A percentile compares a stretch with the other conserved stretches of the same genome.
Evolutionary conservation across 2,888 invertebrate genomes (phyloP).

Genomic region (Notocelia uddmanniana): DNA sequence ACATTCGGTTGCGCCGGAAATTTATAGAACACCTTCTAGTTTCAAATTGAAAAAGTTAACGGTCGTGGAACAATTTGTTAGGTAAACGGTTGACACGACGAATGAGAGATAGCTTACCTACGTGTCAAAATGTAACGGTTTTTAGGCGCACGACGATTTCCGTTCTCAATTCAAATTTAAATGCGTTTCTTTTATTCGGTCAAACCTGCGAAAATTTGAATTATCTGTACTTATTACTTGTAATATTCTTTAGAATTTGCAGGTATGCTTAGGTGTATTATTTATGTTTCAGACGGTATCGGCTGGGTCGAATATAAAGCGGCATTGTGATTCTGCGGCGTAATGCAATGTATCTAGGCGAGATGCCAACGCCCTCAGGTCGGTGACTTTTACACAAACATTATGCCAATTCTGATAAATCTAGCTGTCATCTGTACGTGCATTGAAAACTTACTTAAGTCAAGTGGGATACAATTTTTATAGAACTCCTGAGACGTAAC

Average conservation of each 20-base stretch:
- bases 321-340: slow-evolving; percentile 59
- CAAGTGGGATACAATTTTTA: background rate
- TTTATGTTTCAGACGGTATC: slow-evolving; percentile 44
- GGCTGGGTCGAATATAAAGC: slow-evolving; percentile 60
- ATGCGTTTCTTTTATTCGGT: background rate
- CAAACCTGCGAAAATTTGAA: background rate
- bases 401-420: slow-evolving; percentile 44
- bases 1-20: slow-evolving; percentile 71
- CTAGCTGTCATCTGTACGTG: too few relatives aligned
- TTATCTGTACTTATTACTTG: background rate
- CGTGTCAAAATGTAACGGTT: slow-evolving; percentile 65
- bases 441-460: background rate
- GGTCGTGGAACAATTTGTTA: slow-evolving; percentile 60
- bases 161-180: slow-evolving; percentile 23
- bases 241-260: slow-evolving; percentile 14
- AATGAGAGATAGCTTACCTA: slow-evolving; percentile 64
- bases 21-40: slow-evolving; percentile 65
- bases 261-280: slow-evolving; percentile 47
- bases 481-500: too few relatives aligned
- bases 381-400: slow-evolving; percentile 58
- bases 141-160: slow-evolving; percentile 48
- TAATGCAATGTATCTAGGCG: slow-evolving; percentile 74
- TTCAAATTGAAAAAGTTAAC: slow-evolving; percentile 67
- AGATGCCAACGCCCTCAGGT: slow-evolving; percentile 65
- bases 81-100: slow-evolving; percentile 56